Evolutionary conservation across 2,888 invertebrate genomes (phyloP), one percentile per base, ranked within the genome.

Genomic region (Cheiracanthium punctorium): DNA sequence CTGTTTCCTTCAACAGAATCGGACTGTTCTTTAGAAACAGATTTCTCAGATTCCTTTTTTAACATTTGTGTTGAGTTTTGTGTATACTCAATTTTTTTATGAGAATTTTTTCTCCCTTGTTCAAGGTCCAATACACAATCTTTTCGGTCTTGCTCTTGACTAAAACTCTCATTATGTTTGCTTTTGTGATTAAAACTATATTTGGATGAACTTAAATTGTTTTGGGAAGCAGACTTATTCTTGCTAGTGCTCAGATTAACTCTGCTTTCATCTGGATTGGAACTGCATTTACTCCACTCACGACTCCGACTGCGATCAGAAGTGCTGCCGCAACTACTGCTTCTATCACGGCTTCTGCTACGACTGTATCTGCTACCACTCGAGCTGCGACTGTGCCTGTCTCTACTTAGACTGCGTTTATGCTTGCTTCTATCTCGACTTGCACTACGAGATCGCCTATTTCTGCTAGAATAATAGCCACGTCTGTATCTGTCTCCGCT

Each of bases 221-320:
- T n/a, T n/a, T n/a, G n/a, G n/a, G n/a, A n/a, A n/a, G n/a, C n/a
- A n/a, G n/a, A n/a, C n/a, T n/a, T n/a, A n/a, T n/a, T n/a, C n/a
- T n/a, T n/a, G n/a, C n/a, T n/a, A n/a, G n/a, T n/a, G 32, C 69
- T 77, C n/a, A 28, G 20, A 33, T 32, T 67, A 41, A n/a, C 14
- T 8, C 30, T 73, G 12, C 17, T 33, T 33, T 24, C 52, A 14
- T 52, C 48, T 52, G 33, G 65, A 76, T 67, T 65, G 10, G 20
- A 5, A 28, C 32, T 41, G 14, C n/a, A 41, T 33, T 75, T 20
- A 64, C 14, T 43, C 32, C 43, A 20, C 37, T 2, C 29, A 0
- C 10, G 10, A 33, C 24, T 64, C 29, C 29, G 28, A 24, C 48
- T 67, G 2, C 1, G 24, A n/a, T 65, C 7, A 14, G n/a, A n/a